These are phyloP conservation scores for Palythoa caribaeorum DNA, from an alignment of 92 coral and sea anemone species.

Conservation along the genomic window DNA sequence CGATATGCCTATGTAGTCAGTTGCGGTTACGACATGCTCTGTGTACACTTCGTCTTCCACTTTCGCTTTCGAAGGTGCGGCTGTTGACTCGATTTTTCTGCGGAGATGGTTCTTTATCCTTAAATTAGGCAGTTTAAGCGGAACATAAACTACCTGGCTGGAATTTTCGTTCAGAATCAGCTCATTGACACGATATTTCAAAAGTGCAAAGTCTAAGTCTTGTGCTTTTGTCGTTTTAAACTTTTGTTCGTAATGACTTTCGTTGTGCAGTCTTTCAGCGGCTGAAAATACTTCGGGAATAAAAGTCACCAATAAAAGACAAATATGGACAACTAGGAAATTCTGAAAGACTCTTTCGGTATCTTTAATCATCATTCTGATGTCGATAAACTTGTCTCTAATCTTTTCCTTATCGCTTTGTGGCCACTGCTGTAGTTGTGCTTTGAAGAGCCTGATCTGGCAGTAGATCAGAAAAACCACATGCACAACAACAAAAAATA, in stretches of 20 bases:
- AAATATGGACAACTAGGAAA: constrained; percentile 55
- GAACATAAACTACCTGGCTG: neutral
- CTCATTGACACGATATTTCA: neutral
- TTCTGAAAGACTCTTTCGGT: constrained; percentile 69
- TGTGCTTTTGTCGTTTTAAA: neutral
- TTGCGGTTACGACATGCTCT: neutral
- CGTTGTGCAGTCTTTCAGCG: constrained; percentile 61
- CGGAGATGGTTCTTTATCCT: neutral
- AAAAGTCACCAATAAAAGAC: constrained; percentile 50
- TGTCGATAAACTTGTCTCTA: constrained; percentile 69
- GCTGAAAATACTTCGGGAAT: constrained; percentile 65
- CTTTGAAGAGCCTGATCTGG: constrained; percentile 60
- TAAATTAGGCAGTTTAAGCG: neutral
- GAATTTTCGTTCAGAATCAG: neutral
- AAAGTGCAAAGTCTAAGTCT: neutral
- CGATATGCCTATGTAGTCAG: constrained; percentile 39
- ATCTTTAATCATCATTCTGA: constrained; percentile 33
- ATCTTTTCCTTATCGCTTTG: constrained; percentile 30
- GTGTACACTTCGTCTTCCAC: neutral
- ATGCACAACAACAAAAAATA: constrained; percentile 55
- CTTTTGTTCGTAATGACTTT: constrained; percentile 47
- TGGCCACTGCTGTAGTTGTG: constrained; percentile 66
- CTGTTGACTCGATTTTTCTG: too few species aligned
- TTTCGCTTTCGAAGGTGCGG: neutral
- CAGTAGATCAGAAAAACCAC: constrained; percentile 65